phyloP scores from a whole-genome alignment of 2,888 invertebrate species.

The Clunio marinus region DNA sequence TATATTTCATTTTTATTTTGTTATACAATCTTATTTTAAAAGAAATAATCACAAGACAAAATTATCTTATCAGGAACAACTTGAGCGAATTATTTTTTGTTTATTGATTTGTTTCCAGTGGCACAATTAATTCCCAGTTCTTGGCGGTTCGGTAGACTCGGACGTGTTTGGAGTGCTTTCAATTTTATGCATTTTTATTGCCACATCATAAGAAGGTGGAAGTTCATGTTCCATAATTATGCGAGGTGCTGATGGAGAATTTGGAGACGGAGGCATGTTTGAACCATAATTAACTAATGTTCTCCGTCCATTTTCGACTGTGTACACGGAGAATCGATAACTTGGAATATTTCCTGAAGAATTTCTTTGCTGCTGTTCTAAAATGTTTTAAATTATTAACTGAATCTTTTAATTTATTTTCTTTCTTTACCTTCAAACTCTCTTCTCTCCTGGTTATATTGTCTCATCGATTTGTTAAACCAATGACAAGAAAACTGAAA shows the following conservation, averaged over 20 bases:
- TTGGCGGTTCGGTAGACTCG: too few relatives aligned
- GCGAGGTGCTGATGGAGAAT: neutral
- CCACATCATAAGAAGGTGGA: neutral
- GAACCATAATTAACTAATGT: neutral
- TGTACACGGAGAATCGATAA: slow-evolving; percentile 21
- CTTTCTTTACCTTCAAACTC: neutral
- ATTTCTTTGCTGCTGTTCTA: neutral
- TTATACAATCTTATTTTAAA: neutral
- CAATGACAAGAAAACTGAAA: slow-evolving; percentile 18
- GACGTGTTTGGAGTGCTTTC: neutral
- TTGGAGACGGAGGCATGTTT: neutral
- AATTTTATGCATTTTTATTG: neutral
- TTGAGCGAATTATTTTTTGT: neutral
- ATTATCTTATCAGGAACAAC: slow-evolving; percentile 8
- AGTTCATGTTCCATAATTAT: neutral
- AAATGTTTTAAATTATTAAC: neutral
- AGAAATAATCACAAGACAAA: neutral
- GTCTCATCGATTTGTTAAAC: slow-evolving; percentile 3
- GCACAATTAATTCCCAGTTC: neutral
- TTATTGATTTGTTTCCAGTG: too few relatives aligned
- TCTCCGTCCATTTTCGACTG: slow-evolving; percentile 6
- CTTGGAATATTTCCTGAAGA: neutral
- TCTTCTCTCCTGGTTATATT: neutral
- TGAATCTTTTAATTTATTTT: neutral
- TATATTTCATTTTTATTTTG: neutral